phyloP scores from a whole-genome alignment of 2,113 vertebrate species.

The Tetrao urogallus region DNA sequence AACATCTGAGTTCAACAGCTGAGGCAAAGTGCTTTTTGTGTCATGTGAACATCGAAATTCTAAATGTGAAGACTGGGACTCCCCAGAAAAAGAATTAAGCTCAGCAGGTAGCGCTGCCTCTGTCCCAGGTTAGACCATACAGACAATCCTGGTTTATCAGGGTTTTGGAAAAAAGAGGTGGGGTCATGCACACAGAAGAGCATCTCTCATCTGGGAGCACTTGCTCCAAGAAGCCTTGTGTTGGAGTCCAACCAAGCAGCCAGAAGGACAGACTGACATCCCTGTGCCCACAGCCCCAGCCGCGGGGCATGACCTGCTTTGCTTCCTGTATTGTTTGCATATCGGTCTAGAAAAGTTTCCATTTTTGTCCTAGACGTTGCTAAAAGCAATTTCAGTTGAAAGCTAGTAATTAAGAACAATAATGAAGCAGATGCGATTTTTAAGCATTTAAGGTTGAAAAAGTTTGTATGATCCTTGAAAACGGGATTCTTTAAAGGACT shows the following conservation, averaged over 20 bases:
- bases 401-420: background rate
- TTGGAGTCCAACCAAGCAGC: background rate
- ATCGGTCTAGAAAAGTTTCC: background rate
- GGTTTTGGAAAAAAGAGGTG: background rate
- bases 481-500: background rate
- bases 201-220: background rate
- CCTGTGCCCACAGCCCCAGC: background rate
- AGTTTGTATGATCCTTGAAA: background rate
- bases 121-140: background rate
- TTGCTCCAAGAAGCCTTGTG: background rate
- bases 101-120: background rate
- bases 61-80: background rate
- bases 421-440: conserved; percentile 1
- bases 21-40: background rate
- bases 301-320: fast-evolving
- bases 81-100: background rate
- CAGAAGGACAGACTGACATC: background rate
- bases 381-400: background rate
- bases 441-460: background rate
- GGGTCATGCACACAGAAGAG: fast-evolving
- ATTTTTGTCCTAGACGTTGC: background rate
- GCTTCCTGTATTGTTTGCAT: background rate
- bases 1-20: background rate
- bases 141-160: background rate
- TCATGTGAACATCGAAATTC: background rate